A percentile compares a stretch with the other conserved stretches of the same genome.
Evolutionary conservation across 2,113 vertebrate genomes (phyloP).

Genomic region (Cervus canadensis): DNA sequence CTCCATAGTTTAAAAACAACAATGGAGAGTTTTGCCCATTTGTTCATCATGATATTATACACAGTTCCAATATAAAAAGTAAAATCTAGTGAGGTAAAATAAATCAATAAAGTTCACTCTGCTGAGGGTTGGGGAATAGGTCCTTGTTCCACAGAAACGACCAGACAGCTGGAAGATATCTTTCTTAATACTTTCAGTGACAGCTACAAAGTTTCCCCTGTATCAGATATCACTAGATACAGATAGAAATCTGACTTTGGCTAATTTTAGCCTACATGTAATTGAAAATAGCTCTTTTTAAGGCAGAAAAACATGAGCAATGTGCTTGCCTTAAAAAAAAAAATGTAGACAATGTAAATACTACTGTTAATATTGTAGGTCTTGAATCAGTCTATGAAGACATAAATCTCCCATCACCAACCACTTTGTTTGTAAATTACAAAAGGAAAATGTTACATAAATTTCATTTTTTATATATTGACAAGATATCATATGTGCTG

Average conservation of each 20-base stretch:
- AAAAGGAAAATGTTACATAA: neutral
- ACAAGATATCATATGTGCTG: neutral
- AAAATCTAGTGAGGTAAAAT: conserved; percentile 6
- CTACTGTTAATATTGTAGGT: neutral
- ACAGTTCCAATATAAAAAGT: neutral
- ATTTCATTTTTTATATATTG: neutral
- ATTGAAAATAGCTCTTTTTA: conserved; percentile 40
- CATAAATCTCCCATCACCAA: neutral
- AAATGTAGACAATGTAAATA: neutral
- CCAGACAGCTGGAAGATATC: neutral
- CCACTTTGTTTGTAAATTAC: neutral
- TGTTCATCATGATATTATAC: neutral
- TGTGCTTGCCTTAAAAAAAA: neutral
- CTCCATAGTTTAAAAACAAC: neutral
- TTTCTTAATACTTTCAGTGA: neutral
- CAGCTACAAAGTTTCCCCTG: neutral
- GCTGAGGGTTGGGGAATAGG: neutral
- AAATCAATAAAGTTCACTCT: neutral
- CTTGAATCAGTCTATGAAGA: neutral
- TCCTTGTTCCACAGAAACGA: neutral
- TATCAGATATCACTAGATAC: neutral
- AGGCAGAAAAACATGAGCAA: neutral
- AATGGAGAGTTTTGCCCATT: conserved; percentile 30
- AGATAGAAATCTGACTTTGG: conserved; percentile 11
- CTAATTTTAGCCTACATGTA: conserved; percentile 43